A percentile compares a stretch with the other conserved stretches of the same genome.
Evolutionary conservation across 2,113 vertebrate genomes (phyloP).

Genomic region (Lycocorax pyrrhopterus): DNA sequence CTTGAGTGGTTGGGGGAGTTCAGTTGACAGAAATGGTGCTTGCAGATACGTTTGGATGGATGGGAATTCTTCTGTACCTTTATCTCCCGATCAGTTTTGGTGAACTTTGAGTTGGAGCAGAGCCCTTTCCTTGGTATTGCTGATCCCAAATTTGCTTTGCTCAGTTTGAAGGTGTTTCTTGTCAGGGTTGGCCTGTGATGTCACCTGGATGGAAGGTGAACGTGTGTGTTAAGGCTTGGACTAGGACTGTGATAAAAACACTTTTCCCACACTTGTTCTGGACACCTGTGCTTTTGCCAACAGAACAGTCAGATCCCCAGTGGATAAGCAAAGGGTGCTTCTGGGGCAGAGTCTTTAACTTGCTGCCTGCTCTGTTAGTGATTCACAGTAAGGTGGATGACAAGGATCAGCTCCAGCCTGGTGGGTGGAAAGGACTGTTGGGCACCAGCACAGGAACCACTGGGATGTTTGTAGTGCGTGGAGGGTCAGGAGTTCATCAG

Average conservation of each 20-base stretch:
- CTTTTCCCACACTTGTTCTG: not conserved
- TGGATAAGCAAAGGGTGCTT: rapidly evolving
- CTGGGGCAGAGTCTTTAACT: too few relatives aligned
- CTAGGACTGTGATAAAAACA: rapidly evolving
- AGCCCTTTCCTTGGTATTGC: not conserved
- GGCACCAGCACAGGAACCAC: not conserved
- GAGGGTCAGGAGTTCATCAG: not conserved
- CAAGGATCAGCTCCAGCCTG: rapidly evolving
- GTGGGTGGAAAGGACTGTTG: not conserved
- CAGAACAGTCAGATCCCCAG: rapidly evolving
- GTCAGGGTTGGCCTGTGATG: too few relatives aligned
- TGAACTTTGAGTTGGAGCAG: not conserved
- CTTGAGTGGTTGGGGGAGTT: rapidly evolving
- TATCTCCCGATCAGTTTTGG: not conserved
- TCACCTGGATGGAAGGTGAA: too few relatives aligned
- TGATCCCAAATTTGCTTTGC: not conserved
- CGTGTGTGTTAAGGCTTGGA: not conserved
- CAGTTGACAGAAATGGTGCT: not conserved
- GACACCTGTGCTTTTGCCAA: not conserved
- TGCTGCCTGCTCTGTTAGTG: not conserved
- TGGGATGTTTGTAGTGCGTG: rapidly evolving
- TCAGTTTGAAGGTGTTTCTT: not conserved
- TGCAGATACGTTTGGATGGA: rapidly evolving
- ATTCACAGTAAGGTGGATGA: rapidly evolving
- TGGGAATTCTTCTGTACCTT: not conserved